Evolutionary conservation across 23 tunicate genomes (phyloP).

Genomic region (Trididemnum clinides): DNA sequence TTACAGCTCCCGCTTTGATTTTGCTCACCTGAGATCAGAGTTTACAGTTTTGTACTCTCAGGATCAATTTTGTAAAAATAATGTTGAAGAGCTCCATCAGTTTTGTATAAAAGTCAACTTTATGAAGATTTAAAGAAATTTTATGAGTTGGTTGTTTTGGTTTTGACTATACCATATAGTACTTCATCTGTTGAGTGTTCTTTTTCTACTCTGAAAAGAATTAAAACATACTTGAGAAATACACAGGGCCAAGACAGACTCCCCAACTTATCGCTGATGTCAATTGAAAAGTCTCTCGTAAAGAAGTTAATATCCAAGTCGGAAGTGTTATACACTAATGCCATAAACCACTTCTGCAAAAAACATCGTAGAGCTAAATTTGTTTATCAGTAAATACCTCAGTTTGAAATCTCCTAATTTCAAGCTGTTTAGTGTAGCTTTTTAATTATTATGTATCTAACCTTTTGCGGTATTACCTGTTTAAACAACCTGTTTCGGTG

Average conservation of each 20-base stretch:
- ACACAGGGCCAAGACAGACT: background rate
- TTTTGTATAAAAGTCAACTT: background rate
- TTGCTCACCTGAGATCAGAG: constrained; percentile 5
- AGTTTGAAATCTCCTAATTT: too few relatives aligned
- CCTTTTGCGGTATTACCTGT: too few relatives aligned
- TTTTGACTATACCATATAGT: background rate
- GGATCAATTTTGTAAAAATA: background rate
- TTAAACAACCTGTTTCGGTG: too few relatives aligned
- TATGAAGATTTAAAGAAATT: constrained; percentile 2
- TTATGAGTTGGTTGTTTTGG: background rate
- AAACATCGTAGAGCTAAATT: background rate
- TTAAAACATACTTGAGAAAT: background rate
- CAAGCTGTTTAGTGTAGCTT: too few relatives aligned
- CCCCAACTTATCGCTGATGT: background rate
- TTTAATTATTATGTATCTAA: too few relatives aligned
- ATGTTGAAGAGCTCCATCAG: background rate
- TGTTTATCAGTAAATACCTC: background rate
- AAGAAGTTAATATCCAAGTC: background rate
- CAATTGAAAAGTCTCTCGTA: background rate
- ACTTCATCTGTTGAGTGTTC: background rate
- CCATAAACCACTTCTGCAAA: background rate
- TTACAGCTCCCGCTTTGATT: background rate
- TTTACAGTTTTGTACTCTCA: constrained; percentile 16
- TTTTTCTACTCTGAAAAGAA: constrained; percentile 1
- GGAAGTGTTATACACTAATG: background rate